Percentiles rank a stretch among this genome's conserved stretches.
Evolutionary conservation across 2,113 vertebrate species (phyloP).

Genomic region (Hucho hucho): DNA sequence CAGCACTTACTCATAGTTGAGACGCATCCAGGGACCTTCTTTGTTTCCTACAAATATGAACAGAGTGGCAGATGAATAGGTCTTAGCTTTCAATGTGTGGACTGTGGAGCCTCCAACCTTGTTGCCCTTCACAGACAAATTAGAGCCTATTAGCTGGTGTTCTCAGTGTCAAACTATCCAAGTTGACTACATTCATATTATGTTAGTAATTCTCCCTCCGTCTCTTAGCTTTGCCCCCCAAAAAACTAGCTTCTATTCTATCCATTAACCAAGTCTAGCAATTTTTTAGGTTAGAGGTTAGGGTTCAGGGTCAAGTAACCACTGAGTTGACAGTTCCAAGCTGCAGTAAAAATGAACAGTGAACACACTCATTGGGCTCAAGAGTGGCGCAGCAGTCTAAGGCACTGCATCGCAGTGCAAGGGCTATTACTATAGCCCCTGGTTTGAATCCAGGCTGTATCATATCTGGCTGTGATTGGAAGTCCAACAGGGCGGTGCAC

Average conservation of each 20-base stretch:
- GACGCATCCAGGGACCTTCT: slow-evolving; percentile 3
- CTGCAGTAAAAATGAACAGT: too few species aligned
- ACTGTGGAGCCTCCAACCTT: not conserved
- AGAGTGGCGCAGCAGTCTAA: too few species aligned
- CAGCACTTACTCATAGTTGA: slow-evolving; percentile 3
- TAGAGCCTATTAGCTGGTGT: not conserved
- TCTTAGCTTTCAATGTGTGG: not conserved
- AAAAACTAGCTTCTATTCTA: not conserved
- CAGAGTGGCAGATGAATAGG: slow-evolving; percentile 1
- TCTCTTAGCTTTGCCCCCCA: not conserved
- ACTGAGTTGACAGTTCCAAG: too few species aligned
- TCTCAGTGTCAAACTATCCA: not conserved
- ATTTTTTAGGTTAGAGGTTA: too few species aligned
- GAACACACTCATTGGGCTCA: too few species aligned
- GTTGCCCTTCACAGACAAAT: slow-evolving; percentile 4
- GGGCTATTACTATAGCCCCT: too few species aligned
- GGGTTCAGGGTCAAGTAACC: too few species aligned
- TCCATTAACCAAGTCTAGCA: not conserved
- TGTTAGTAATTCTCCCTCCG: not conserved
- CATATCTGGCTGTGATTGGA: too few species aligned
- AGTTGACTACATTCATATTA: not conserved
- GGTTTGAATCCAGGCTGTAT: too few species aligned
- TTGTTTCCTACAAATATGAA: slow-evolving; percentile 2
- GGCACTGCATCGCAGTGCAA: too few species aligned
- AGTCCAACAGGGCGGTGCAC: too few species aligned